Conservation (phyloP, 2,113 vertebrate species). For the Otolemur garnettii region DNA sequence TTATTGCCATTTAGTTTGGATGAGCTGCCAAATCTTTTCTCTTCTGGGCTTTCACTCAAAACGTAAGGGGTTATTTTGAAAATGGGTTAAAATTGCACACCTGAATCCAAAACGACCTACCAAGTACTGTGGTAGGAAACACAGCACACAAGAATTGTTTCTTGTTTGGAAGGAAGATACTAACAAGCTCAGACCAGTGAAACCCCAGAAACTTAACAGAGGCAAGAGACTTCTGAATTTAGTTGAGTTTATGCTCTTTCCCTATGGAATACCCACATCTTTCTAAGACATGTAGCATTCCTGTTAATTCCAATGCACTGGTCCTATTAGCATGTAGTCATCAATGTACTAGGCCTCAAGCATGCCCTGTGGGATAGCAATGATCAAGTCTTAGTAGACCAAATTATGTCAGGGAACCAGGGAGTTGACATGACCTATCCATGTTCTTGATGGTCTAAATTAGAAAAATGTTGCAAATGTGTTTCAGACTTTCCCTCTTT, state of each 20-base stretch:
- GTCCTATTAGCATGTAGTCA: neutral
- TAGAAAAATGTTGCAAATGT: neutral
- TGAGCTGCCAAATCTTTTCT: neutral
- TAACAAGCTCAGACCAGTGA: neutral
- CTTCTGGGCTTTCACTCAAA: neutral
- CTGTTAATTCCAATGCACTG: neutral
- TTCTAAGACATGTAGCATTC: neutral
- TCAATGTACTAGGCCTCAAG: neutral
- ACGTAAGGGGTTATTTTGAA: neutral
- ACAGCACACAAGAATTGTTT: neutral
- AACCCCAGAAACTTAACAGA: neutral
- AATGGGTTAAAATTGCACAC: neutral
- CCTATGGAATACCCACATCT: neutral
- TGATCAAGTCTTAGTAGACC: neutral
- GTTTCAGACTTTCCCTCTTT: neutral
- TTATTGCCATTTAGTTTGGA: neutral
- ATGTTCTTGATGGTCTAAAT: neutral
- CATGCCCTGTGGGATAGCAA: neutral
- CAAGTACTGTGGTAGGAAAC: neutral
- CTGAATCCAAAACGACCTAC: neutral
- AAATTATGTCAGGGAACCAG: neutral
- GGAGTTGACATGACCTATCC: neutral
- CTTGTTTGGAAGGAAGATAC: neutral
- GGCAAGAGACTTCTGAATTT: neutral
- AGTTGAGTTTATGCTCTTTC: neutral